A percentile compares a stretch with the other conserved stretches of the same genome.
phyloP scores from a whole-genome alignment of 2,797 vertebrate species.

The Pseudochaenichthys georgianus region DNA sequence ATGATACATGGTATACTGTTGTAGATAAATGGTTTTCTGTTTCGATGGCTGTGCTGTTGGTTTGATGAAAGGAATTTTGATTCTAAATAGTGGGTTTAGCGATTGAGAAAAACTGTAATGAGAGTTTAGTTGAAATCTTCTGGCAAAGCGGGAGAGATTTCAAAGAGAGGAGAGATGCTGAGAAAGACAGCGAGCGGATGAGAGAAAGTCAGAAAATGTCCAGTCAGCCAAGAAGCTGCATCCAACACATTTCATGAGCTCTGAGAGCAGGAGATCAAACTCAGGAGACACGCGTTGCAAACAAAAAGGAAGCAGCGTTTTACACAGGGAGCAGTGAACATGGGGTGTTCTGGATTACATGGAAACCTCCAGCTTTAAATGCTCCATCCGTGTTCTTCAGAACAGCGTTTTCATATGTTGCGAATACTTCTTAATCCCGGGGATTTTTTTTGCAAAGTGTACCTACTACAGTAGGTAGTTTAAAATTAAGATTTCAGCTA shows the following conservation, averaged over 20 bases:
- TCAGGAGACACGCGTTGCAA: conserved; percentile 22
- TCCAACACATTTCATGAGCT: conserved; percentile 39
- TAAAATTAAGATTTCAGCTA: neutral
- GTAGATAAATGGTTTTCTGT: too few species aligned
- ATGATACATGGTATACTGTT: too few species aligned
- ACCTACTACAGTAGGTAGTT: too few species aligned
- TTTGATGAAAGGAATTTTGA: too few species aligned
- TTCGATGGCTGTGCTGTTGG: too few species aligned
- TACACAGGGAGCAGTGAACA: neutral
- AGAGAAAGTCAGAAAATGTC: conserved; percentile 18
- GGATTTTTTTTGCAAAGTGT: neutral
- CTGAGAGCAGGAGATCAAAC: conserved; percentile 30
- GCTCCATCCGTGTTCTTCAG: neutral
- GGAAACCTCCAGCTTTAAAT: neutral
- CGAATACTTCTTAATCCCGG: neutral
- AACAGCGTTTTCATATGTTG: neutral
- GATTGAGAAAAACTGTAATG: too few species aligned
- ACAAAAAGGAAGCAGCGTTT: neutral
- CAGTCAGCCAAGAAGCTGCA: conserved; percentile 18
- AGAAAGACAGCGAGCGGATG: conserved; percentile 14
- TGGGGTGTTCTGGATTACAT: neutral
- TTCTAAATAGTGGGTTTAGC: too few species aligned
- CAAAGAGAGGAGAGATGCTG: neutral
- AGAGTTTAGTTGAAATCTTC: conserved; percentile 39
- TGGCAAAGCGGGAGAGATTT: conserved; percentile 25